Percentiles rank a stretch among this genome's conserved stretches.
Evolutionary conservation across 2,797 vertebrate genomes (phyloP).

Genomic region (Lacerta bilineata): DNA sequence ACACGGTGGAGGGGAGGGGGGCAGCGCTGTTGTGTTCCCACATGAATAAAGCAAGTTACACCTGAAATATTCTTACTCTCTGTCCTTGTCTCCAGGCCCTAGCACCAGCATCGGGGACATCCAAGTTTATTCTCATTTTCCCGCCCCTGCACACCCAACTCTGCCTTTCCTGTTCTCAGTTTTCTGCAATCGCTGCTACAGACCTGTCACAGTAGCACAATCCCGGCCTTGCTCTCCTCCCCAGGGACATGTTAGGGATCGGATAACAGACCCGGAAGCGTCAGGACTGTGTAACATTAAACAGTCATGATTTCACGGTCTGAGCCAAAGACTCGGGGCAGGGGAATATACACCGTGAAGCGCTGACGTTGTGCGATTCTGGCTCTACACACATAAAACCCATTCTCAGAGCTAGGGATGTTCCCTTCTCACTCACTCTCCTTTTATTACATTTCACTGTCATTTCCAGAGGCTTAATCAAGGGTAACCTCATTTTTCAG

Average conservation of each 20-base stretch:
- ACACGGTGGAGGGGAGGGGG: too few species aligned
- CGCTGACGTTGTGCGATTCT: neutral
- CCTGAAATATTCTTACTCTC: too few species aligned
- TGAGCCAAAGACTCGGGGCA: neutral
- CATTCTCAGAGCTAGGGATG: neutral
- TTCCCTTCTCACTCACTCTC: neutral
- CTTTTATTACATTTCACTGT: neutral
- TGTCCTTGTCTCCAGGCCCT: neutral
- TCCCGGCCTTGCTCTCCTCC: slow-evolving; percentile 3
- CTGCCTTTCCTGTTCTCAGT: neutral
- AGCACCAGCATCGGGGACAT: neutral
- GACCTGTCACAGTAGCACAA: slow-evolving; percentile 10
- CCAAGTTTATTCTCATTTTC: too few species aligned
- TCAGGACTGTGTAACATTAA: slow-evolving; percentile 26
- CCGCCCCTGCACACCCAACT: too few species aligned
- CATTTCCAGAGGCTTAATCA: neutral
- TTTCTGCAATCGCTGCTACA: neutral
- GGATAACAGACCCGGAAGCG: slow-evolving; percentile 18
- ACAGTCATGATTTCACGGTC: slow-evolving; percentile 1
- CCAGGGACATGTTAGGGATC: neutral
- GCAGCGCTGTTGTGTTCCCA: neutral
- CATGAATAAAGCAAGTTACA: neutral
- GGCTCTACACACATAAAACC: neutral
- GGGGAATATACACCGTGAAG: neutral
- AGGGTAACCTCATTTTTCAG: too few species aligned